Evolutionary conservation across 2,113 vertebrate species (phyloP).

Genomic region (Pelodiscus sinensis): DNA sequence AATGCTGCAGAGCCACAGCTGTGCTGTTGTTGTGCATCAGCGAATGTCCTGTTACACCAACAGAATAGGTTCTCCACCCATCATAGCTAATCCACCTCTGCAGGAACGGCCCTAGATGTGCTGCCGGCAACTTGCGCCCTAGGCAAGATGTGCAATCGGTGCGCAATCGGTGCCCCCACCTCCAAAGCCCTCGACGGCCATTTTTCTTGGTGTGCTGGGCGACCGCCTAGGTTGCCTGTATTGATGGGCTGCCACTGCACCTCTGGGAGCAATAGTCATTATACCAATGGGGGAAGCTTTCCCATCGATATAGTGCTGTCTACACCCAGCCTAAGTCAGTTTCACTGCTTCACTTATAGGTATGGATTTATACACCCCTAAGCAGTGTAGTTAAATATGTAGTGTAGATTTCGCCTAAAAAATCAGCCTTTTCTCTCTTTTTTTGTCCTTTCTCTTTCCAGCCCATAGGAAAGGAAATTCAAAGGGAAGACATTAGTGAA

Average conservation of each 20-base stretch:
- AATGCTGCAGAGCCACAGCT: background rate
- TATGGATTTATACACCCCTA: background rate
- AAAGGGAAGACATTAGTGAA: background rate
- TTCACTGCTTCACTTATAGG: background rate
- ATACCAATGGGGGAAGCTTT: background rate
- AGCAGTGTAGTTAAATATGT: background rate
- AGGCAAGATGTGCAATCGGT: too few relatives aligned
- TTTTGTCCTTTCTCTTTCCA: background rate
- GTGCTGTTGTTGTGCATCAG: background rate
- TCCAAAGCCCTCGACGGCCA: too few relatives aligned
- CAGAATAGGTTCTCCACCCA: background rate
- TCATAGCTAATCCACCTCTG: background rate
- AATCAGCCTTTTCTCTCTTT: background rate
- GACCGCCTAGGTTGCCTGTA: too few relatives aligned
- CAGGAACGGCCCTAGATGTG: too few relatives aligned
- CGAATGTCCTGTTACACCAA: background rate
- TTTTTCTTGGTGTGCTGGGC: too few relatives aligned
- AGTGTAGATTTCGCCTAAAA: background rate
- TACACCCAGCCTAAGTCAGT: background rate
- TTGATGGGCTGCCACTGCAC: too few relatives aligned
- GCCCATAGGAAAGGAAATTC: fast-evolving
- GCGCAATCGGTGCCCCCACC: too few relatives aligned
- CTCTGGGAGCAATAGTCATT: background rate
- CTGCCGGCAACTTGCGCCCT: too few relatives aligned
- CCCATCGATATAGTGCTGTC: background rate